A percentile compares a stretch with the other conserved stretches of the same genome.
These are phyloP conservation scores for Eupleurogrammus muticus DNA, from an alignment of 2,797 vertebrate species.

Conservation along the genomic window DNA sequence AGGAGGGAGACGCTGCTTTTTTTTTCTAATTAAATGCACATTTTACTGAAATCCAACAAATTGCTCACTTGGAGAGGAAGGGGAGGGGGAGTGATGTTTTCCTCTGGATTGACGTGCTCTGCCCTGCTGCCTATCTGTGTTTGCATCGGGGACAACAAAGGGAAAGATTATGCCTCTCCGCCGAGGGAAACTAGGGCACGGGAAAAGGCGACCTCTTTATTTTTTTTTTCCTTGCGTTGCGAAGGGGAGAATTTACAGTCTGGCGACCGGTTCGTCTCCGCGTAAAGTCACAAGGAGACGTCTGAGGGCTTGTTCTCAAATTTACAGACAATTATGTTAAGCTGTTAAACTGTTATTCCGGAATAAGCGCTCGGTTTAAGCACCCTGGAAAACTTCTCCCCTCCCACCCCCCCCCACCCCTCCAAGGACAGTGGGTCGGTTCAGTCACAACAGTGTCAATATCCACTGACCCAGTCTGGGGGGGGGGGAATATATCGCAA, in stretches of 20 bases:
- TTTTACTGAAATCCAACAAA: constrained; percentile 54
- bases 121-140: constrained; percentile 53
- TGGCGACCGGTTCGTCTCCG: constrained; percentile 27
- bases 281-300: constrained; percentile 13
- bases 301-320: constrained; percentile 25
- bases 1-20: constrained; percentile 16
- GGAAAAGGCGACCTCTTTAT: constrained; percentile 59
- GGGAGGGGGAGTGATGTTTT: constrained; percentile 13
- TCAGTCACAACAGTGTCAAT: constrained; percentile 56
- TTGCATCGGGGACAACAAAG: constrained; percentile 71
- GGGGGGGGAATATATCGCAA: constrained; percentile 5
- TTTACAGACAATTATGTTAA: constrained; percentile 15
- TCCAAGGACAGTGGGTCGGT: constrained; percentile 25
- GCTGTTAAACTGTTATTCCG: constrained; percentile 13
- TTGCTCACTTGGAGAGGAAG: constrained; percentile 14
- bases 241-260: constrained; percentile 31
- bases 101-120: constrained; percentile 37
- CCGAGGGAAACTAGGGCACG: constrained; percentile 71
- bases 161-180: constrained; percentile 63
- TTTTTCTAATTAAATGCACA: constrained; percentile 56
- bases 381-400: constrained; percentile 36
- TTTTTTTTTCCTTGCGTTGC: constrained; percentile 46
- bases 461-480: constrained; percentile 42
- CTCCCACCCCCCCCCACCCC: not conserved
- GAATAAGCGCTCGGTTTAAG: constrained; percentile 23